Evolutionary conservation across 2,888 invertebrate genomes (phyloP).

Genomic region (Athrips mouffetella): DNA sequence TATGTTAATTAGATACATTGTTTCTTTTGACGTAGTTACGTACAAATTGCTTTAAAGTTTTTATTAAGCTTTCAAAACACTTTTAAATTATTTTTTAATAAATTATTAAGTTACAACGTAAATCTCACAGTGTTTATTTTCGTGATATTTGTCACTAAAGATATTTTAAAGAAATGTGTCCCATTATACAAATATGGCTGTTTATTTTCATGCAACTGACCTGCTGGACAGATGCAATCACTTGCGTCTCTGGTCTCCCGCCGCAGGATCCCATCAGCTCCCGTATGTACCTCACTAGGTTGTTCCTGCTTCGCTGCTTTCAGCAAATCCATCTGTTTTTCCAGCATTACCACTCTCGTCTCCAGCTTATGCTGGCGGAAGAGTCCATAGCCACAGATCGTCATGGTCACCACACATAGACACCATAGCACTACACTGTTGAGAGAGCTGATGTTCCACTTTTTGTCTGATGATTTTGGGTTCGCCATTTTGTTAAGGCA

Average conservation of each 20-base stretch:
- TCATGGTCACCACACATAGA: conserved; percentile 59
- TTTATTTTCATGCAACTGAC: too few species aligned
- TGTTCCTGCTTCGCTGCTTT: conserved; percentile 22
- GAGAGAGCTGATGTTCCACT: conserved; percentile 48
- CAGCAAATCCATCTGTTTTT: conserved; percentile 42
- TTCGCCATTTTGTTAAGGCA: conserved; percentile 44
- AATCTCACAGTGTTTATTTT: too few species aligned
- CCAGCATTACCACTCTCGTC: conserved; percentile 55
- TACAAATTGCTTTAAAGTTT: too few species aligned
- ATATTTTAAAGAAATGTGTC: too few species aligned
- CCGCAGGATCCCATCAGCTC: conserved; percentile 40
- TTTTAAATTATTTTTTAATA: too few species aligned
- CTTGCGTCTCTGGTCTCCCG: conserved; percentile 56
- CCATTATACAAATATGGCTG: too few species aligned
- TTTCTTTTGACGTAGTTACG: too few species aligned
- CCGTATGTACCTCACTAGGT: conserved; percentile 16
- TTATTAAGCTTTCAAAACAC: too few species aligned
- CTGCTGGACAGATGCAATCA: conserved; percentile 70
- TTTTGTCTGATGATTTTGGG: conserved; percentile 35
- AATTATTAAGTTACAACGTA: too few species aligned
- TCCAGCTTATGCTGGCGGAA: conserved; percentile 63
- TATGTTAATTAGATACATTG: neutral
- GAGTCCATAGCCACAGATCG: conserved; percentile 58
- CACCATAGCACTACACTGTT: conserved; percentile 67
- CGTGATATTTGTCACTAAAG: too few species aligned